These are phyloP conservation scores for Helogale parvula DNA, from an alignment of 2,113 vertebrate species.

Conservation along the genomic window DNA sequence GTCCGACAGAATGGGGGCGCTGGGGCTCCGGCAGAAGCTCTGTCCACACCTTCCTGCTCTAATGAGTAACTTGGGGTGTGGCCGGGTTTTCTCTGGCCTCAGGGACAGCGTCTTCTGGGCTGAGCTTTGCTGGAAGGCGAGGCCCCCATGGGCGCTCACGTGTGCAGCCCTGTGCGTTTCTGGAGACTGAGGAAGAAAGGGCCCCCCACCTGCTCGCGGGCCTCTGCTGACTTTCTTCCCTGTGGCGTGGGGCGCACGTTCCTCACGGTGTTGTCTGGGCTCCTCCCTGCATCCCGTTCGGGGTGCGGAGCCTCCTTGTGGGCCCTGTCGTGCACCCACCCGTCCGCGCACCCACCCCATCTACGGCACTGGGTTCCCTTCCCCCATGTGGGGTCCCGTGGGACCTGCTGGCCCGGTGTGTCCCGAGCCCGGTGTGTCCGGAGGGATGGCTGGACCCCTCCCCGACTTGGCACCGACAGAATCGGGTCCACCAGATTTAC, in stretches of 20 bases:
- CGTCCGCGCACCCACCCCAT: not conserved
- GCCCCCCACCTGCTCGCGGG: not conserved
- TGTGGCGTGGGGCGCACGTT: not conserved
- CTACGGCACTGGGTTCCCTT: not conserved
- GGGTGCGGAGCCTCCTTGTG: not conserved
- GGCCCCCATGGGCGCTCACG: not conserved
- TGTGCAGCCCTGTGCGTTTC: not conserved
- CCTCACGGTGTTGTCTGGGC: not conserved
- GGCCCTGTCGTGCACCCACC: fast-evolving
- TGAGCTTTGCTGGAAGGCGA: fast-evolving
- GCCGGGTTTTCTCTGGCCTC: not conserved
- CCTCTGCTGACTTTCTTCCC: not conserved
- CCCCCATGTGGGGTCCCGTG: no score
- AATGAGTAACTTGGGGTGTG: not conserved
- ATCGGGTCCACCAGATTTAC: no score
- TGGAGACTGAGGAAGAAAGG: not conserved
- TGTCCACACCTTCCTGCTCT: not conserved
- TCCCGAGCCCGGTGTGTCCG: not conserved
- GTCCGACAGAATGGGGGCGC: no score
- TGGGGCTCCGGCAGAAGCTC: not conserved
- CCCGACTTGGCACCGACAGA: no score
- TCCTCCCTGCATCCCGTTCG: not conserved
- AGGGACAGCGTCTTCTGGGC: not conserved
- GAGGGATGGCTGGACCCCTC: no score
- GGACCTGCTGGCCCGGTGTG: not conserved